phyloP scores from a whole-genome alignment of 1,140 invertebrate genomes.

The Drosophila navojoa region DNA sequence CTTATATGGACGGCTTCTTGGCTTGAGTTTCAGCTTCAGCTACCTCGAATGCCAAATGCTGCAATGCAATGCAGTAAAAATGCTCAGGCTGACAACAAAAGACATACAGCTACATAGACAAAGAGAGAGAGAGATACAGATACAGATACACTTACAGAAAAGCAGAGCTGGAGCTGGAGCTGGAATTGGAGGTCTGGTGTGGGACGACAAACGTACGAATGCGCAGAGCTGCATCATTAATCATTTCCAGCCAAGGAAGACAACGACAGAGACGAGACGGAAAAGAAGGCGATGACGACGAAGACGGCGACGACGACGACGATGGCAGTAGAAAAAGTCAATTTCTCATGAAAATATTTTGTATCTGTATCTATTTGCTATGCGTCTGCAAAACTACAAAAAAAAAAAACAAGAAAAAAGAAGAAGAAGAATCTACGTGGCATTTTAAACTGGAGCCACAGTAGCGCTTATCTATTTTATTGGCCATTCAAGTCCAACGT shows the following conservation, averaged over 20 bases:
- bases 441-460: conserved; percentile 34
- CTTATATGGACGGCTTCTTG: conserved; percentile 41
- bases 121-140: conserved; percentile 9
- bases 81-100: conserved; percentile 49
- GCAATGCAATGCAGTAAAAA: conserved; percentile 63
- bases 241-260: conserved; percentile 77
- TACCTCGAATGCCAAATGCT: conserved; percentile 58
- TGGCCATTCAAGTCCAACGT: conserved; percentile 20
- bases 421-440: not conserved
- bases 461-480: conserved; percentile 35
- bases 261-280: conserved; percentile 64
- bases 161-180: conserved; percentile 24
- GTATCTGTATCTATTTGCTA: conserved; percentile 74
- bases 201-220: conserved; percentile 73
- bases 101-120: conserved; percentile 49
- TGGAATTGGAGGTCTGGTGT: conserved; percentile 34
- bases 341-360: conserved; percentile 83
- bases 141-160: conserved; percentile 16
- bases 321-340: conserved; percentile 77
- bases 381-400: conserved; percentile 41
- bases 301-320: conserved; percentile 48
- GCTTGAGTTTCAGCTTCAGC: conserved; percentile 31
- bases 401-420: not conserved
- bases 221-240: conserved; percentile 81
- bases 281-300: conserved; percentile 58